Base-by-base conservation (phyloP, 2,113 vertebrate species). In the Neomonachus schauinslandi region DNA sequence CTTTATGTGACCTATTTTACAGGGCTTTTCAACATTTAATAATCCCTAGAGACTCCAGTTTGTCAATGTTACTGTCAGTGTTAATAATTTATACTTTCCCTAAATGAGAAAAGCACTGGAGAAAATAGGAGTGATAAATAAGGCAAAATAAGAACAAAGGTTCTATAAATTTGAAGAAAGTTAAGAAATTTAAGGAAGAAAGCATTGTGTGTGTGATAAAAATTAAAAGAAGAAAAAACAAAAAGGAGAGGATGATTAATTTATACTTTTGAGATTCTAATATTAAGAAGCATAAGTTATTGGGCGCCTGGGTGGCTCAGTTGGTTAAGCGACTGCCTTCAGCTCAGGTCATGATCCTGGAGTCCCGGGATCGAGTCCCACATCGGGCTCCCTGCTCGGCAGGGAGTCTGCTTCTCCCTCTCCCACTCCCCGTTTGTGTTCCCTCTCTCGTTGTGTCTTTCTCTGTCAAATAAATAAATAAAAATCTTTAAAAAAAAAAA, bases 41-140 rank as follows among this genome's bases (percentile, higher is more conserved):
- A 69, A 88, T 84, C 59, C 31, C 36, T 21, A 1, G 46, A 94
- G 63, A 93, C 33, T 67, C 49, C 55, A 95, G 67, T 80, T 84
- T 94, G 57, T 85, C 80, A 86, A 15, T 80, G 46, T 93, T 95
- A 91, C 10, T 69, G 26, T 87, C 61, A 90, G 13, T 94, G 53
- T 95, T 92, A 97, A 89, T 97, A 89, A 94, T 97, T 79, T 91
- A 94, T 77, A 79, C 7, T 94, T 5, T 90, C 5, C 19, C 15
- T 89, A 79, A 18, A 31, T 85, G 31, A 77, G 10, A 55, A 91
- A 83, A 81, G 8, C 19, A 28, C 4, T 90, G 42, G n/a, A 93
- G 21, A 83, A 9, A 84, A 65, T 79, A 49, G 1, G 2, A 21
- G 15, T 93, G 13, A 5, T 18, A 97, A 51, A 63, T 76, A 87